These are phyloP conservation scores for Entomobrya multifasciata DNA, from an alignment of 2,888 invertebrate genomes.

Conservation along the genomic window DNA sequence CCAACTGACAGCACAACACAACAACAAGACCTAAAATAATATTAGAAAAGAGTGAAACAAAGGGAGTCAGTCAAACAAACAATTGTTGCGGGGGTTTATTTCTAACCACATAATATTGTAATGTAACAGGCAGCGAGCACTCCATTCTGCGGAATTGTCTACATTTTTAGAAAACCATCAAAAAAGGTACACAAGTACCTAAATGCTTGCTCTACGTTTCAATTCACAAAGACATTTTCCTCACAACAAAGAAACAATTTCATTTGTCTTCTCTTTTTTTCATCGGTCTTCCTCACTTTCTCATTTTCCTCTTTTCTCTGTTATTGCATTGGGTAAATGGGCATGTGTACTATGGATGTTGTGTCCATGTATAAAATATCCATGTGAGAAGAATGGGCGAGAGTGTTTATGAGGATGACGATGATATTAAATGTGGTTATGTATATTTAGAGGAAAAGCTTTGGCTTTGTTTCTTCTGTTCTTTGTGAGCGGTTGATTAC, in stretches of 20 bases:
- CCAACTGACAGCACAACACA: neutral
- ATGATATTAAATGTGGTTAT: too few species aligned
- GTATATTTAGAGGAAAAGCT: slow-evolving; percentile 1
- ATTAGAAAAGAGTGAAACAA: slow-evolving; percentile 3
- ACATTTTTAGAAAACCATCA: neutral
- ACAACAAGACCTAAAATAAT: neutral
- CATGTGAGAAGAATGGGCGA: neutral
- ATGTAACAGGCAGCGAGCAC: too few species aligned
- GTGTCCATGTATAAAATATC: neutral
- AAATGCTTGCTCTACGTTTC: neutral
- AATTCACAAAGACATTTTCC: slow-evolving; percentile 11
- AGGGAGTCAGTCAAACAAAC: neutral
- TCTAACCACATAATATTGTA: neutral
- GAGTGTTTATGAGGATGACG: neutral
- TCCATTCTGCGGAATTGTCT: neutral
- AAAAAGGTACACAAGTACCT: neutral
- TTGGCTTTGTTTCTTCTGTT: neutral
- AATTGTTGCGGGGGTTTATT: neutral
- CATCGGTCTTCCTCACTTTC: neutral
- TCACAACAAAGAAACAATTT: slow-evolving; percentile 7
- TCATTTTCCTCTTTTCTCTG: neutral
- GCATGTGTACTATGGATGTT: neutral
- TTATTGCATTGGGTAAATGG: too few species aligned
- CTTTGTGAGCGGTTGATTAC: neutral
- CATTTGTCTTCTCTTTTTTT: slow-evolving; percentile 4